A percentile compares a stretch with the other conserved stretches of the same genome.
These are phyloP conservation scores for Limnephilus marmoratus DNA, from an alignment of 2,888 invertebrate species.

Conservation along the genomic window DNA sequence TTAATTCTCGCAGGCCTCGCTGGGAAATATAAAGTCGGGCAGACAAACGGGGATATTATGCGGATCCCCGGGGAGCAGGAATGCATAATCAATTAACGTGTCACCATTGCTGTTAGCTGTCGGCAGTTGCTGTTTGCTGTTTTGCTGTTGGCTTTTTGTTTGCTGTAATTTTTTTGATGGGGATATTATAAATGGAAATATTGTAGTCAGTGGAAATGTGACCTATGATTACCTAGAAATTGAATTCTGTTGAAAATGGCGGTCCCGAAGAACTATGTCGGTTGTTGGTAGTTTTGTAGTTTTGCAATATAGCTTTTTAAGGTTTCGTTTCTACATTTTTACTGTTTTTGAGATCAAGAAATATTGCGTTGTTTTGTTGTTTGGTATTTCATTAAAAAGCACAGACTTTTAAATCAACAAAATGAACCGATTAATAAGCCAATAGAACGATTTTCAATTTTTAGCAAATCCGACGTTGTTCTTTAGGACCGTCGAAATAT, in stretches of 20 bases:
- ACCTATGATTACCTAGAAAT: background rate
- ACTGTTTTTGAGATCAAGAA: no score
- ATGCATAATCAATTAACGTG: slow-evolving; percentile 47
- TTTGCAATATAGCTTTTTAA: no score
- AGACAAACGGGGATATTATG: slow-evolving; percentile 44
- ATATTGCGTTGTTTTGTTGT: no score
- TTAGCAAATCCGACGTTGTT: no score
- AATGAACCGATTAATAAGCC: no score
- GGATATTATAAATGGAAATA: background rate
- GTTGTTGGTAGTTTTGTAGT: no score
- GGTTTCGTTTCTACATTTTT: background rate
- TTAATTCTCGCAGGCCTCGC: slow-evolving; percentile 19
- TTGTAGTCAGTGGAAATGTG: background rate
- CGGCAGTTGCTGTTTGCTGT: slow-evolving; percentile 11
- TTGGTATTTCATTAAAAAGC: no score
- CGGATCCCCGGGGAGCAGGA: slow-evolving; percentile 36
- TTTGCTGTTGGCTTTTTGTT: background rate
- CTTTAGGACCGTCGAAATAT: background rate
- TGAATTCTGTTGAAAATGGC: no score
- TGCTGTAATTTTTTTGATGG: background rate
- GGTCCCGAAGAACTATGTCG: no score
- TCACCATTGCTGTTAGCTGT: slow-evolving; percentile 22
- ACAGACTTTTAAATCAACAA: no score
- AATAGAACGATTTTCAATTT: no score
- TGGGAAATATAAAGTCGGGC: slow-evolving; percentile 33